phyloP scores from a whole-genome alignment of 2,797 vertebrate genomes.

The Enteromius anoplus region DNA sequence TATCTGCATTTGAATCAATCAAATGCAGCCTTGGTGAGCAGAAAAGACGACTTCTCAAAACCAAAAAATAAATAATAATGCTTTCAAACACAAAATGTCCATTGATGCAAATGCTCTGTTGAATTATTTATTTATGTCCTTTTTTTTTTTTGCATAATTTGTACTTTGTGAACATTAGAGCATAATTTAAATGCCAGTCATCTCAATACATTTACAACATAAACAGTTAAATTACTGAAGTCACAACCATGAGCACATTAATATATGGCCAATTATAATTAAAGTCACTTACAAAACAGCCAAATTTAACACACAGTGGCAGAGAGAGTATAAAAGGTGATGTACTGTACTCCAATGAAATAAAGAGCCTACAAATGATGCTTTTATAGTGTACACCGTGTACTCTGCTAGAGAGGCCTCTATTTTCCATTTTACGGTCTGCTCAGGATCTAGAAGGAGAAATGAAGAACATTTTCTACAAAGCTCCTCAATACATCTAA shows the following conservation, averaged over 20 bases:
- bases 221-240: neutral
- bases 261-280: neutral
- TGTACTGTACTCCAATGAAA: neutral
- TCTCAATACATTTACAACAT: neutral
- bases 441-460: conserved; percentile 2
- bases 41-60: neutral
- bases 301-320: neutral
- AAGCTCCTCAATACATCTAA: conserved; percentile 9
- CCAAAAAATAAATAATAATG: neutral
- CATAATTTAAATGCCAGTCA: neutral
- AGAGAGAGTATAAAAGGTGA: neutral
- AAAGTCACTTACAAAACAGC: neutral
- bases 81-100: no score
- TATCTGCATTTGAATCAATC: neutral
- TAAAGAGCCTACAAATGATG: neutral
- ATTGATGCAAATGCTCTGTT: no score
- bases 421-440: neutral
- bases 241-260: neutral
- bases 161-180: neutral
- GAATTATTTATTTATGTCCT: no score
- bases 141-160: neutral
- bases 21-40: neutral
- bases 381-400: neutral
- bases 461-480: neutral
- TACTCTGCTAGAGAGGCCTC: neutral